Evolutionary conservation across 2,797 vertebrate species (phyloP).

Genomic region (Microhierax caerulescens): DNA sequence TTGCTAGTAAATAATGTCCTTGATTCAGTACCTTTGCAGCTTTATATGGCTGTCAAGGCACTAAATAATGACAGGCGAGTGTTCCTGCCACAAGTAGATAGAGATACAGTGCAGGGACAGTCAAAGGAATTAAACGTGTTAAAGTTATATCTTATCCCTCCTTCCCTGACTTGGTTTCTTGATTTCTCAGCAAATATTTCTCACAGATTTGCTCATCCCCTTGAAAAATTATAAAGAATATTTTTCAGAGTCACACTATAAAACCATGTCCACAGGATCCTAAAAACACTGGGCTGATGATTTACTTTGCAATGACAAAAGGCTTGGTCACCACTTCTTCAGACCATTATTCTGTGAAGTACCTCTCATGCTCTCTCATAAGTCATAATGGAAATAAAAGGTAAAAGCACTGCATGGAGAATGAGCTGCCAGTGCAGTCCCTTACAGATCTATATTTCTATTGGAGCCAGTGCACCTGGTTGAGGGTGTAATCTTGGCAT

Average conservation of each 20-base stretch:
- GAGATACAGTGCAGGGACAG: background rate
- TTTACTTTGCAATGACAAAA: background rate
- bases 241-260: background rate
- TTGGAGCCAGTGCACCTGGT: background rate
- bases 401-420: background rate
- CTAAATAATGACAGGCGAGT: background rate
- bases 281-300: background rate
- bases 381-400: background rate
- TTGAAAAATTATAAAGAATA: background rate
- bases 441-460: background rate
- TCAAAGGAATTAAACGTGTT: background rate
- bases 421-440: background rate
- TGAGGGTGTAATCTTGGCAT: background rate
- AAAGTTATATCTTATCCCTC: background rate
- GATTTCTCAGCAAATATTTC: background rate
- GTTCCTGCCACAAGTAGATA: background rate
- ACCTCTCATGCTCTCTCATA: background rate
- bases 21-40: background rate
- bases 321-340: background rate
- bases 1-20: slow-evolving; percentile 3
- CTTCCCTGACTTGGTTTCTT: background rate
- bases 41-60: background rate
- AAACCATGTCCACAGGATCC: background rate
- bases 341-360: background rate
- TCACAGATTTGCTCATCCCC: background rate